phyloP scores from a whole-genome alignment of 2,888 invertebrate genomes.

The Vanessa cardui region DNA sequence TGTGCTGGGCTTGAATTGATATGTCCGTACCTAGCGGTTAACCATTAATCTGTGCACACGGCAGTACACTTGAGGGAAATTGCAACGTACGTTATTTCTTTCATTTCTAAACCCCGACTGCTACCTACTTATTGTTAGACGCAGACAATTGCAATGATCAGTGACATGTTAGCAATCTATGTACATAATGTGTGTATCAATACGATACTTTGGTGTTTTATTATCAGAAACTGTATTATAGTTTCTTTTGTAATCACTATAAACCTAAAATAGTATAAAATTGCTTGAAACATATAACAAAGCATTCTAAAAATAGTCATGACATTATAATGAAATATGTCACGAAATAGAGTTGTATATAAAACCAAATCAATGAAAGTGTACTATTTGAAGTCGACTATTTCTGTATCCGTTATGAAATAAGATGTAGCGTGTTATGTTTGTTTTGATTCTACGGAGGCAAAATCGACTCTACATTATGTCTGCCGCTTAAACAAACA shows the following conservation, averaged over 20 bases:
- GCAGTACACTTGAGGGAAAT: background rate
- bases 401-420: constrained; percentile 16
- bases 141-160: background rate
- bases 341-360: background rate
- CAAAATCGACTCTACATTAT: background rate
- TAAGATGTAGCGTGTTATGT: constrained; percentile 4
- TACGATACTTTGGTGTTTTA: no score
- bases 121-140: background rate
- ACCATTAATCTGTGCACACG: constrained; percentile 7
- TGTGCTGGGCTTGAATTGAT: constrained; percentile 19
- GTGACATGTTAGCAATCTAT: background rate
- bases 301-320: no score
- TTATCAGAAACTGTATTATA: no score
- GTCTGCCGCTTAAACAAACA: background rate
- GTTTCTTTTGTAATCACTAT: no score
- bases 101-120: background rate
- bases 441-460: background rate
- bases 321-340: background rate
- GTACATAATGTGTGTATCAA: no score
- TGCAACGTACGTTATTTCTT: background rate
- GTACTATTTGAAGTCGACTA: constrained; percentile 2
- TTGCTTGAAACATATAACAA: no score
- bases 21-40: constrained; percentile 5
- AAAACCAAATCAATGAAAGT: background rate
- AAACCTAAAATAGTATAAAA: no score